Conservation (phyloP, 2,888 invertebrate genomes). For the Ctenicera cuprea region DNA sequence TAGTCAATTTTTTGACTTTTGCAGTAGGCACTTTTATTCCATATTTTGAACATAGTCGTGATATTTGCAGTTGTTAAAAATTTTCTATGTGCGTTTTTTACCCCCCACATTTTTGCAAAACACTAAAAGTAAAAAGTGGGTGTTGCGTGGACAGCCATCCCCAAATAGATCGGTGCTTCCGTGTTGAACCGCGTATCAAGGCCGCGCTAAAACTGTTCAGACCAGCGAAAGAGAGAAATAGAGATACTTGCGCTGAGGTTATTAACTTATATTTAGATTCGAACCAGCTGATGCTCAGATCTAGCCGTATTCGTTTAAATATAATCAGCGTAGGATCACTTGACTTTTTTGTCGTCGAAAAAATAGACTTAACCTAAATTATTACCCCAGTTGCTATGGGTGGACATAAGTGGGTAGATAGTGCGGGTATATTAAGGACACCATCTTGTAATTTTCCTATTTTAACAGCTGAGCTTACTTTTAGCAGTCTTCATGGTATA, state of each 20-base stretch:
- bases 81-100: too few relatives aligned
- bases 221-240: slow-evolving; percentile 17
- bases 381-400: slow-evolving; percentile 14
- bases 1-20: too few relatives aligned
- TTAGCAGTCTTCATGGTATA: too few relatives aligned
- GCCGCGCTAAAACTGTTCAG: slow-evolving; percentile 30
- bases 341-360: slow-evolving; percentile 10
- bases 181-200: slow-evolving; percentile 31
- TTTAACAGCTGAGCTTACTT: background rate
- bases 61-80: too few relatives aligned
- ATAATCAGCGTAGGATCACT: slow-evolving; percentile 25
- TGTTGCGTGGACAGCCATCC: too few relatives aligned
- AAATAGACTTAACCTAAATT: slow-evolving; percentile 33
- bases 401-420: slow-evolving; percentile 15
- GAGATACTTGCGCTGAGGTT: slow-evolving; percentile 39
- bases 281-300: slow-evolving; percentile 44
- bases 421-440: background rate
- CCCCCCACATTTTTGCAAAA: too few relatives aligned
- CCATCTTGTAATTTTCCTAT: background rate
- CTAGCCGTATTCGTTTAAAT: slow-evolving; percentile 21
- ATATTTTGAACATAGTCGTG: too few relatives aligned
- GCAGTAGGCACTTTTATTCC: too few relatives aligned
- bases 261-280: slow-evolving; percentile 47
- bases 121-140: background rate
- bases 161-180: slow-evolving; percentile 20